Conservation (phyloP, 2,888 invertebrate genomes). For the Agriopis marginaria region DNA sequence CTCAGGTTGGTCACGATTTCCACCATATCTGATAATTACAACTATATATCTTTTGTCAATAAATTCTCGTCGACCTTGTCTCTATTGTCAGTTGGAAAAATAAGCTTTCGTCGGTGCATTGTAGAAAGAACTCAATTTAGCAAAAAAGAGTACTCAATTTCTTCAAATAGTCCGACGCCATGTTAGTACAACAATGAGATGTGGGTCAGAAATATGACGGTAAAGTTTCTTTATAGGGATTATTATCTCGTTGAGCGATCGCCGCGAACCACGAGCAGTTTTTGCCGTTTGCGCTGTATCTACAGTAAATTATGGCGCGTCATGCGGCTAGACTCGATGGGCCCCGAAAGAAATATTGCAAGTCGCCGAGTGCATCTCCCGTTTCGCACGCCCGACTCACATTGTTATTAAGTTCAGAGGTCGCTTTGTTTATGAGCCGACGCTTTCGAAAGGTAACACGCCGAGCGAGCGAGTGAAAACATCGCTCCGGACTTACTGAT, state of each 20-base stretch:
- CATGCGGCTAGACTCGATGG: slow-evolving; percentile 74
- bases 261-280: slow-evolving; percentile 65
- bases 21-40: slow-evolving; percentile 75
- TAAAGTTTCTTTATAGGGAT: slow-evolving; percentile 67
- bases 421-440: slow-evolving; percentile 84
- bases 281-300: slow-evolving; percentile 63
- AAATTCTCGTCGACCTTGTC: slow-evolving; percentile 69
- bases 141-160: slow-evolving; percentile 45
- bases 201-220: slow-evolving; percentile 72
- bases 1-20: slow-evolving; percentile 76
- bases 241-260: slow-evolving; percentile 70
- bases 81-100: slow-evolving; percentile 39
- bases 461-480: slow-evolving; percentile 78
- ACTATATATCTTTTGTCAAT: slow-evolving; percentile 74
- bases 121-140: slow-evolving; percentile 29
- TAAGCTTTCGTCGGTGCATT: slow-evolving; percentile 36
- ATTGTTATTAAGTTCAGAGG: slow-evolving; percentile 85
- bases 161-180: slow-evolving; percentile 65
- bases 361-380: slow-evolving; percentile 79
- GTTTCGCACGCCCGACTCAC: slow-evolving; percentile 84
- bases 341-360: slow-evolving; percentile 79
- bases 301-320: slow-evolving; percentile 69
- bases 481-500: slow-evolving; percentile 75
- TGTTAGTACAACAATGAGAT: slow-evolving; percentile 70
- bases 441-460: slow-evolving; percentile 84